Evolutionary conservation across 2,888 invertebrate species (phyloP).

Genomic region (Tinea pellionella): DNA sequence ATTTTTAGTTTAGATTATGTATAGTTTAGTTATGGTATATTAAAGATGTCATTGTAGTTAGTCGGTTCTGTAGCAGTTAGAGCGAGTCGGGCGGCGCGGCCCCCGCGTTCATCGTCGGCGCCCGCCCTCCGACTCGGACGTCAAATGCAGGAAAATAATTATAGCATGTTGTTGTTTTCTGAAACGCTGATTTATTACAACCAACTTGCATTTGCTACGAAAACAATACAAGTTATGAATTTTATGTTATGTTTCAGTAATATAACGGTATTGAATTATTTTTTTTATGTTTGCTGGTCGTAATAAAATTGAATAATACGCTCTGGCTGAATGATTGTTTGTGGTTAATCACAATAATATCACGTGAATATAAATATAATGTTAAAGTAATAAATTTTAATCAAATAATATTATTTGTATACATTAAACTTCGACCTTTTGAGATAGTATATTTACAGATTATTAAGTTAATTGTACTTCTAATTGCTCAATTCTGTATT

Average conservation of each 20-base stretch:
- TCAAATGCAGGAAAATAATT: slow-evolving; percentile 32
- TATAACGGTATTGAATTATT: too few relatives aligned
- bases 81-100: not conserved
- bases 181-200: slow-evolving; percentile 28
- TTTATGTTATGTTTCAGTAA: too few relatives aligned
- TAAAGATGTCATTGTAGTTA: not conserved
- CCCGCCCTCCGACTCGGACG: slow-evolving; percentile 22
- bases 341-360: not conserved
- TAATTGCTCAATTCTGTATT: too few relatives aligned
- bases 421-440: not conserved
- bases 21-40: not conserved
- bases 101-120: not conserved
- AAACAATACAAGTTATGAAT: not conserved
- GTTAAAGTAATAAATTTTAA: not conserved
- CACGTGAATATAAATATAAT: not conserved
- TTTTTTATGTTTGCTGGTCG: too few relatives aligned
- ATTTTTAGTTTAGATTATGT: slow-evolving; percentile 8
- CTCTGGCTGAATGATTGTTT: not conserved
- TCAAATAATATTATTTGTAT: not conserved
- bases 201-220: not conserved
- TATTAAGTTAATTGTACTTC: not conserved
- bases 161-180: slow-evolving; percentile 25
- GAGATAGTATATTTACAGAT: not conserved
- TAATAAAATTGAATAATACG: too few relatives aligned
- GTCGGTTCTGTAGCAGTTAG: not conserved